Evolutionary conservation across 2,113 vertebrate species (phyloP), one percentile per base, ranked within the genome.

Genomic region (Eulemur rufifrons): DNA sequence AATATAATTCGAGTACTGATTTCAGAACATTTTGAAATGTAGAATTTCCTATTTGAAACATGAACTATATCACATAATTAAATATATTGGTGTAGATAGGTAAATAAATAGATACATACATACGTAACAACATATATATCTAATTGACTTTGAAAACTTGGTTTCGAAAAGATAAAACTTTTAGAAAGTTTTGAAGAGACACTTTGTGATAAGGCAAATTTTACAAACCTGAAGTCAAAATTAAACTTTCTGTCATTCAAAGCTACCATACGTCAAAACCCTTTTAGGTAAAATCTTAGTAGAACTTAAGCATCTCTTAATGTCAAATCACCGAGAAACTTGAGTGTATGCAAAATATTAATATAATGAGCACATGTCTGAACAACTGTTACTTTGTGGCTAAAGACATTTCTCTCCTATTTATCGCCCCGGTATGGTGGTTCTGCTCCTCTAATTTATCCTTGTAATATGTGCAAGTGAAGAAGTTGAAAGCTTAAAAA

Each of bases 21-120:
- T 63, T 27, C 71, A 94, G 25, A 78, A 92, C 68, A 87, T 74
- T 18, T 34, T 89, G 54, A 83, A 42, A 85, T 29, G 0, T 85
- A 69, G 42, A 91, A 50, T 64, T 85, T 90, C 10, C 25, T 96
- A 21, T 91, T 59, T 97, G 32, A 97, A 94, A 47, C 4, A 83
- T 78, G 34, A 17, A 76, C 52, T 66, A 23, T 18, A 25, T 50
- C 5, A 11, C 8, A 61, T 83, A 71, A 80, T 52, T 81, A 21
- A 89, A 15, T 56, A 23, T 3, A 32, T 39, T 5, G 34, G 3
- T 47, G 39, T 34, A 54, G 14, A 50, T 15, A 50, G 23, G 21
- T 39, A 37, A 15, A 42, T 34, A 25, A 14, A 17, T 69, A 9
- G 10, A 56, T 50, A 91, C 64, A 13, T n/a, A 54, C 17, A 92